Evolutionary conservation across 2,113 vertebrate genomes (phyloP), one percentile per base, ranked within the genome.

Genomic region (Jacana jacana): DNA sequence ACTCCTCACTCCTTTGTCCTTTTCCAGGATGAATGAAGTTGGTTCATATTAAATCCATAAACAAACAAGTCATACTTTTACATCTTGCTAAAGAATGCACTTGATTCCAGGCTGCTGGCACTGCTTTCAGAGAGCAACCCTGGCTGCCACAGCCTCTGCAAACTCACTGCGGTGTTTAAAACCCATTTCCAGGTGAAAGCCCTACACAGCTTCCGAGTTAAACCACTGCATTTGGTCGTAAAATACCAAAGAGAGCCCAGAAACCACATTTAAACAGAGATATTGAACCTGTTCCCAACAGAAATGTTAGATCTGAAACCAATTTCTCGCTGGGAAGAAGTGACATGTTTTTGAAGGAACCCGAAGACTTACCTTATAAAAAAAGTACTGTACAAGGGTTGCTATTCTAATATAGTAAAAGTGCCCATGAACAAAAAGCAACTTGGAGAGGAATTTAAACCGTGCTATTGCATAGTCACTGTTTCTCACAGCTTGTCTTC

Each of bases 301-400:
- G 69, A 86, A 81, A 27, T 6, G 1, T 91, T 64, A 84, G 11
- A 71, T 28, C 17, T 63, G 31, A 51, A 92, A 91, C 23, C 42
- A 57, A 71, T 46, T 49, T 81, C 31, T 65, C 52, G 30, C 23
- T 39, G 31, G 39, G 24, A 78, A 68, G 40, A 58, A 65, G 30
- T 20, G 10, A 39, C 33, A 8, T 2, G 6, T 55, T 51, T 49
- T 79, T 51, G 40, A 60, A 28, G 40, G 20, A 92, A 60, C 33
- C 44, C 14, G 30, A 75, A 54, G 18, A 96, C 98, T 96, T 95
- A 99, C 99, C 99, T 99, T 99, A 98, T 99, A 99, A 99, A 99
- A 99, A 99, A 99, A 99, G 98, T 99, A 99, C 98, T 99, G 99
- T 98, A 99, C 99, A 98, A 99, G 99, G 60, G 99, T 99, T 92